phyloP scores from a whole-genome alignment of 2,888 invertebrate species.

The Conistra vaccinii region DNA sequence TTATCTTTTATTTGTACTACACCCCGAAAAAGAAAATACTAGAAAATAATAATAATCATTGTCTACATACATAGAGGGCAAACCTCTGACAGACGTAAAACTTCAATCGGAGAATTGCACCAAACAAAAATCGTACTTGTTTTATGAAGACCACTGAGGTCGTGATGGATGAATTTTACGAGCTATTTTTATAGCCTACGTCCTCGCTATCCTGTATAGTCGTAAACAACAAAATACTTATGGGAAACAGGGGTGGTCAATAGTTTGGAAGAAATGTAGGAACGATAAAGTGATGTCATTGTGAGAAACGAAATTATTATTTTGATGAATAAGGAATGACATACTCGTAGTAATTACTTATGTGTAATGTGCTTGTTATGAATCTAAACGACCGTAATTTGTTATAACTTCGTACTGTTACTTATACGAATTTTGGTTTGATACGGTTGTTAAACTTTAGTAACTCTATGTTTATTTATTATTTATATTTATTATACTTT shows the following conservation, averaged over 20 bases:
- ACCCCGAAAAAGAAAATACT: background rate
- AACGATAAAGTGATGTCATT: too few species aligned
- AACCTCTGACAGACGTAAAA: conserved; percentile 18
- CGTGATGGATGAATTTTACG: conserved; percentile 25
- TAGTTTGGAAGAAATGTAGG: background rate
- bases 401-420: background rate
- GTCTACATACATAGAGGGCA: background rate
- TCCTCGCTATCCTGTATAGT: background rate
- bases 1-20: background rate
- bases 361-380: conserved; percentile 9
- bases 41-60: background rate
- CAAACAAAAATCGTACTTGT: background rate
- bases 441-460: background rate
- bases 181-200: conserved; percentile 17
- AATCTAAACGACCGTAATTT: background rate
- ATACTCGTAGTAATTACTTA: background rate
- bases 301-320: background rate
- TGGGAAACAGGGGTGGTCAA: background rate
- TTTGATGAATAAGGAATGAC: background rate
- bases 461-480: background rate
- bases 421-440: background rate
- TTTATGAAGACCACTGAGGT: conserved; percentile 22
- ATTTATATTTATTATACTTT: too few species aligned
- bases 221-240: background rate
- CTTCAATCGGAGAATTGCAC: conserved; percentile 37